These are phyloP conservation scores for Melanotaenia duboulayi DNA, from an alignment of 2,113 vertebrate genomes.

Conservation along the genomic window DNA sequence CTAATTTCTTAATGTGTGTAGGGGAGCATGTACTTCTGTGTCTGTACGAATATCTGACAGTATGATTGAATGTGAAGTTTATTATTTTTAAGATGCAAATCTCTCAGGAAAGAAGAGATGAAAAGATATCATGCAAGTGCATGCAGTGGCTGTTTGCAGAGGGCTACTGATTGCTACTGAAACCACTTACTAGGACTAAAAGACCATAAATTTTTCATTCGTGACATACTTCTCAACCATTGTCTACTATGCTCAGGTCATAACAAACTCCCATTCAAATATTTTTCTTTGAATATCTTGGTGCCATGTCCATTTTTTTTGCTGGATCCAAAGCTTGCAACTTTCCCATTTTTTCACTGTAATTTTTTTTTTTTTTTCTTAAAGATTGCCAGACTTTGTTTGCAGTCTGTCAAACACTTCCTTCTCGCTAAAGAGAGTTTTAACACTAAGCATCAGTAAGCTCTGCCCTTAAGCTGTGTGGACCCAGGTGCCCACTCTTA, in stretches of 20 bases:
- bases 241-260: no score
- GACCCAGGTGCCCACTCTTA: conserved; percentile 31
- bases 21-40: conserved; percentile 18
- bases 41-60: conserved; percentile 18
- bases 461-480: conserved; percentile 44
- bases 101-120: conserved; percentile 29
- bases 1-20: conserved; percentile 39
- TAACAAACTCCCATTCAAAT: background rate
- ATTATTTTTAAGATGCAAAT: conserved; percentile 34
- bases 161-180: background rate
- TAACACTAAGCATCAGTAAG: conserved; percentile 41
- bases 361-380: background rate
- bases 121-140: conserved; percentile 5
- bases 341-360: conserved; percentile 1
- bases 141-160: background rate
- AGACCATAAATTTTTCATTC: no score
- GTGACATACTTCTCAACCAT: no score
- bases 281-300: background rate
- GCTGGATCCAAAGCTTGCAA: conserved; percentile 9
- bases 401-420: conserved; percentile 30
- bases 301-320: background rate
- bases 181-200: conserved; percentile 5
- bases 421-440: conserved; percentile 49
- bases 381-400: conserved; percentile 35
- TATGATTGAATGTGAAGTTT: conserved; percentile 27